Conservation (phyloP, 1,140 invertebrate genomes). For the Sinella curviseta region DNA sequence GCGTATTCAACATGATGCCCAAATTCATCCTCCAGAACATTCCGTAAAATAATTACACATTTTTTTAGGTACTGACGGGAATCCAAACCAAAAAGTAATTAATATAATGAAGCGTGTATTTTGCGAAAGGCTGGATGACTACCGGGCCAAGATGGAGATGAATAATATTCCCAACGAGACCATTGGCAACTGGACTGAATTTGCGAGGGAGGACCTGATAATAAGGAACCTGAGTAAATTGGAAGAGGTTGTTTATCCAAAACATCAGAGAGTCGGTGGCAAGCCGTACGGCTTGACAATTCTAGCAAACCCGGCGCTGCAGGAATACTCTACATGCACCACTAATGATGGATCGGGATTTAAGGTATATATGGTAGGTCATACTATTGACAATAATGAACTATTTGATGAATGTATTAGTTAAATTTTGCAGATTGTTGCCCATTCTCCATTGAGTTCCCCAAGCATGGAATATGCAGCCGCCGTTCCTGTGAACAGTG, state of each 20-base stretch:
- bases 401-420: neutral
- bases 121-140: neutral
- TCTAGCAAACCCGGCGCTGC: slow-evolving; percentile 31
- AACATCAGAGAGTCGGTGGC: neutral
- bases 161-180: neutral
- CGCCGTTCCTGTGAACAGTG: slow-evolving; percentile 32
- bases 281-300: neutral
- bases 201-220: neutral
- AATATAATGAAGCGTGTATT: neutral
- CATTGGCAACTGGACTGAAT: neutral
- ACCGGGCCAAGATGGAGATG: neutral
- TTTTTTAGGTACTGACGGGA: neutral
- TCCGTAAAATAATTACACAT: neutral
- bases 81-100: neutral
- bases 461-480: slow-evolving; percentile 41
- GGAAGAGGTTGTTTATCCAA: neutral
- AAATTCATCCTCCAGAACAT: neutral
- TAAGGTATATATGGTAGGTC: slow-evolving; percentile 40
- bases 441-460: slow-evolving; percentile 41
- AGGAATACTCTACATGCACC: slow-evolving; percentile 44
- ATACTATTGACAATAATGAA: slow-evolving; percentile 6
- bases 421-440: slow-evolving; percentile 19
- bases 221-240: neutral
- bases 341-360: slow-evolving; percentile 44
- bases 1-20: slow-evolving; percentile 13